Percentiles rank a stretch among this genome's conserved stretches.
phyloP scores from a whole-genome alignment of 1,140 invertebrate genomes.

The Sycophaga agraensis region DNA sequence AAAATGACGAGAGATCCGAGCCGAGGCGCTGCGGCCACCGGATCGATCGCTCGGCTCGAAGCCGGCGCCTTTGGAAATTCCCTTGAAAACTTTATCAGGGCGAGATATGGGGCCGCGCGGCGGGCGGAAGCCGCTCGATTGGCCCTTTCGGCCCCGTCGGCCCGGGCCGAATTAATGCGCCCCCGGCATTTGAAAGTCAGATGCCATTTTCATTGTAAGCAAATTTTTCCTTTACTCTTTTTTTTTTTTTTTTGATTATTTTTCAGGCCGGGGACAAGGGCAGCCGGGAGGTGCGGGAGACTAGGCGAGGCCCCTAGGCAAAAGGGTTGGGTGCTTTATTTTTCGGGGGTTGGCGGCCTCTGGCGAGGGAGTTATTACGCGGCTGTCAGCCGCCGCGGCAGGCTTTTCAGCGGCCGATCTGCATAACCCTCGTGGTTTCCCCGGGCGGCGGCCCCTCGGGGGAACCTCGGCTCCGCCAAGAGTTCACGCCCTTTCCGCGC shows the following conservation, averaged over 20 bases:
- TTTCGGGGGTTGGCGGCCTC: slow-evolving; percentile 7
- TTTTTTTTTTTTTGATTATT: slow-evolving; percentile 22
- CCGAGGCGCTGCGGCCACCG: too few relatives aligned
- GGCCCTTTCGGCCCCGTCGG: not conserved
- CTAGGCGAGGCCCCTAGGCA: not conserved
- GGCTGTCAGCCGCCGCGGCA: slow-evolving; percentile 39
- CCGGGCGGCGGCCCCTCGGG: slow-evolving; percentile 4
- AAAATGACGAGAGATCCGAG: too few relatives aligned
- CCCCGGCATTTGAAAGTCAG: slow-evolving; percentile 29
- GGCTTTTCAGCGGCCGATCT: slow-evolving; percentile 42
- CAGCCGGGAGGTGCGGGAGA: not conserved
- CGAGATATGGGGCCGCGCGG: too few relatives aligned
- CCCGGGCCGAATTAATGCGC: slow-evolving; percentile 24
- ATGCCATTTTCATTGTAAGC: slow-evolving; percentile 30
- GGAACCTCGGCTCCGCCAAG: not conserved
- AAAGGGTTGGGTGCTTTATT: slow-evolving; percentile 32
- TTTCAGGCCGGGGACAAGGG: slow-evolving; percentile 10
- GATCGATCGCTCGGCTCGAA: too few relatives aligned
- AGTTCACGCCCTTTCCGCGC: not conserved
- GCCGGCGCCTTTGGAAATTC: too few relatives aligned
- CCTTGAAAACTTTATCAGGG: slow-evolving; percentile 6
- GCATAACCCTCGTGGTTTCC: slow-evolving; percentile 46
- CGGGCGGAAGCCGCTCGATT: slow-evolving; percentile 2
- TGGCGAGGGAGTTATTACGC: slow-evolving; percentile 39
- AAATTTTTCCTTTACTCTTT: too few relatives aligned